These are phyloP conservation scores for Bergia sp. DNA, from an alignment of 92 coral and sea anemone genomes.

Conservation along the genomic window DNA sequence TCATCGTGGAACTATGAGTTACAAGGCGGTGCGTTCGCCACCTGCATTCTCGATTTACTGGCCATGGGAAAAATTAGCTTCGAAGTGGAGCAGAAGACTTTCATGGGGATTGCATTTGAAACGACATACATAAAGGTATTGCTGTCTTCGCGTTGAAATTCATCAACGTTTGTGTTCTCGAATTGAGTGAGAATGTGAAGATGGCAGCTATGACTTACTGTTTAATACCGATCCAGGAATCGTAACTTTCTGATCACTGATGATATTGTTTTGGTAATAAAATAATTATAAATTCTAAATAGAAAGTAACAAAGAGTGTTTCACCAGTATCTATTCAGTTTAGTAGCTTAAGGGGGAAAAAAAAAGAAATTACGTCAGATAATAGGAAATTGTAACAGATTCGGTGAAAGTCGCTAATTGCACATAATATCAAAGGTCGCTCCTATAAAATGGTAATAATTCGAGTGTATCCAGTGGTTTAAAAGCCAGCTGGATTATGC, in stretches of 20 bases:
- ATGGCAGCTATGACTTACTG: no score
- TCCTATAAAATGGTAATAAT: background rate
- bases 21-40: constrained; percentile 40
- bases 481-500: background rate
- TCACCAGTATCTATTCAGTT: background rate
- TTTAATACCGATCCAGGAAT: background rate
- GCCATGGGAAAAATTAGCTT: constrained; percentile 36
- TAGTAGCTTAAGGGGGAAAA: background rate
- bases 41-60: constrained; percentile 29
- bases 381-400: background rate
- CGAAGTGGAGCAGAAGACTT: constrained; percentile 38
- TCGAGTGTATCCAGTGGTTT: background rate
- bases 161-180: background rate
- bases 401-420: background rate
- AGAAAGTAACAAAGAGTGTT: background rate
- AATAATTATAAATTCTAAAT: background rate
- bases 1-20: constrained; percentile 43
- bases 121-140: constrained; percentile 37
- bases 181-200: no score
- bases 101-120: constrained; percentile 41
- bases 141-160: background rate
- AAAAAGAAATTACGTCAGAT: background rate
- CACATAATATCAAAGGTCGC: background rate
- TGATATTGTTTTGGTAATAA: constrained; percentile 13
- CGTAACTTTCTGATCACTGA: constrained; percentile 40